phyloP scores from a whole-genome alignment of 2,113 vertebrate species.

The Gobio gobio region DNA sequence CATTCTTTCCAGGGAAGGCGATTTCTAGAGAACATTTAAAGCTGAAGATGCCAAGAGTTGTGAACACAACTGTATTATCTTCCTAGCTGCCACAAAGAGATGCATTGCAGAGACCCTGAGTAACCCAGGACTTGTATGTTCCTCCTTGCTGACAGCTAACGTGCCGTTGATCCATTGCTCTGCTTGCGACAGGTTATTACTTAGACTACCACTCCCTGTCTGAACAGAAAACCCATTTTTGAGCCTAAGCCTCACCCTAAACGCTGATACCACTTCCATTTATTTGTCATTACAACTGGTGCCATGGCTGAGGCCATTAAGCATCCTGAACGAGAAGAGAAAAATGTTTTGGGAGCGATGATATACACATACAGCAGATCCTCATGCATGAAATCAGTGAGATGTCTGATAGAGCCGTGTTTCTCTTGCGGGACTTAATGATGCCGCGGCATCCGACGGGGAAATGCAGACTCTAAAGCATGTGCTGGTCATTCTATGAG shows the following conservation, averaged over 20 bases:
- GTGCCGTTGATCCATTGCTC: slow-evolving; percentile 52
- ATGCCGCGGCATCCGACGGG: background rate
- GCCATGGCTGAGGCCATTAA: slow-evolving; percentile 50
- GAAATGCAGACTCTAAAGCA: background rate
- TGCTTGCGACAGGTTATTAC: slow-evolving; percentile 54
- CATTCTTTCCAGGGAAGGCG: slow-evolving; percentile 9
- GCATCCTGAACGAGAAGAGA: slow-evolving; percentile 18
- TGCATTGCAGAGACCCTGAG: slow-evolving; percentile 23
- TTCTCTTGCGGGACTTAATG: background rate
- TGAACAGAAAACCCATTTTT: slow-evolving; percentile 51
- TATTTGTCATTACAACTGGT: slow-evolving; percentile 57
- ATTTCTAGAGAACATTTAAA: background rate
- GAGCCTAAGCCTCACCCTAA: slow-evolving; percentile 39
- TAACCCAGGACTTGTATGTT: slow-evolving; percentile 8
- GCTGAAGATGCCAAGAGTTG: slow-evolving; percentile 12
- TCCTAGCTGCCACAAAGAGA: slow-evolving; percentile 23
- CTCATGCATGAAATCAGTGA: slow-evolving; percentile 36
- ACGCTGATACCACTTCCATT: slow-evolving; percentile 45
- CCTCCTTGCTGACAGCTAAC: slow-evolving; percentile 37
- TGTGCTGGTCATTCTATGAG: background rate
- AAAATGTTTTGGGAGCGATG: slow-evolving; percentile 12
- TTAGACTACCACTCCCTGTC: slow-evolving; percentile 46
- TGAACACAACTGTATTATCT: slow-evolving; percentile 31
- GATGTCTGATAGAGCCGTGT: slow-evolving; percentile 38
- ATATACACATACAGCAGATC: slow-evolving; percentile 40